Evolutionary conservation across 2,888 invertebrate genomes (phyloP).

Genomic region (Sesia bembeciformis): DNA sequence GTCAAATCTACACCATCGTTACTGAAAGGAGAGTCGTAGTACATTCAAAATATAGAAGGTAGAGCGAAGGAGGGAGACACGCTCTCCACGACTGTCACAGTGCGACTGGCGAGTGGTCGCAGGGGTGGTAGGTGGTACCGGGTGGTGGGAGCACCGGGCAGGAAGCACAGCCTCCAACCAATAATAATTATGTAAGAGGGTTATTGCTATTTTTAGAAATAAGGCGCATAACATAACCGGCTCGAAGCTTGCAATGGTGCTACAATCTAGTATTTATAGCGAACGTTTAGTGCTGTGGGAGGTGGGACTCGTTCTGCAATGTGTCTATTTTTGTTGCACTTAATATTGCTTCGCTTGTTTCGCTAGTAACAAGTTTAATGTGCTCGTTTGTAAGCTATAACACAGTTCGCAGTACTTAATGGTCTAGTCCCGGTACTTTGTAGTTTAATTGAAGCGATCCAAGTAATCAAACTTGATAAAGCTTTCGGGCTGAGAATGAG

Average conservation of each 20-base stretch:
- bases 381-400: conserved; percentile 12
- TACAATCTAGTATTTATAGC: conserved; percentile 28
- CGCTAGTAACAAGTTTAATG: conserved; percentile 29
- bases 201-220: conserved; percentile 59
- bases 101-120: conserved; percentile 30
- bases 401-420: conserved; percentile 1
- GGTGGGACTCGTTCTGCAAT: conserved; percentile 16
- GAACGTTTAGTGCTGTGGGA: conserved; percentile 24
- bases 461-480: too few species aligned
- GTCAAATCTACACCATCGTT: too few species aligned
- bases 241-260: background rate
- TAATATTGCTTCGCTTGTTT: conserved; percentile 41
- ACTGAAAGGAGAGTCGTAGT: too few species aligned
- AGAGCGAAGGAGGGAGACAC: conserved; percentile 12
- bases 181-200: conserved; percentile 65
- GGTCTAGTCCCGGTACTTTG: background rate
- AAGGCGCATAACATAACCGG: conserved; percentile 23
- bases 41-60: too few species aligned
- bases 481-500: too few species aligned
- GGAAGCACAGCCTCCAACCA: conserved; percentile 61
- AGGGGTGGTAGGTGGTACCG: conserved; percentile 11
- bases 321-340: conserved; percentile 45
- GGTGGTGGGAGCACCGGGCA: conserved; percentile 24
- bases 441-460: background rate
- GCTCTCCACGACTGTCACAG: conserved; percentile 25